Evolutionary conservation across 2,888 invertebrate species (phyloP), one percentile per base, ranked within the genome.

Genomic region (Nomada fucata): DNA sequence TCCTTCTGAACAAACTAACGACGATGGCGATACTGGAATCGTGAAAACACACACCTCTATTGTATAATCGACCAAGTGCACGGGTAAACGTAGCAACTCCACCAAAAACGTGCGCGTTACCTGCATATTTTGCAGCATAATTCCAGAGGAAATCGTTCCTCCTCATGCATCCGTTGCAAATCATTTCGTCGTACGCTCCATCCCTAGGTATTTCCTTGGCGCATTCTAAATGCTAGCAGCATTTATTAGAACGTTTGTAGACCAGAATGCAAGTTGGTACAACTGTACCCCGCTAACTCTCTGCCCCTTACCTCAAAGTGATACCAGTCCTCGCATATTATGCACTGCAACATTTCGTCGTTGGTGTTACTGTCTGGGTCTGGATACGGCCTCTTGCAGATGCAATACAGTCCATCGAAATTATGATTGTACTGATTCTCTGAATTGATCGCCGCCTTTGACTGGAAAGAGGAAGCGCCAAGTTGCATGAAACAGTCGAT

Each of bases 281-380:
- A 36, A 36, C 7, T 36, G 36, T 7, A 7, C 7, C 7, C 36
- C 7, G 36, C 7, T 36, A 36, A 36, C 36, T 36, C 7, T 7
- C 36, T 29, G 29, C 29, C 7, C 36, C 15, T 47, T 92, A 96
- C 96, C 93, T 95, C 94, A 42, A 96, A 95, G 94, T 99, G 99
- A 90, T 96, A 98, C 99, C 99, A 99, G 94, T 99, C 99, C 93
- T 99, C 99, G 94, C 99, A 99, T 72, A 99, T 94, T 61, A 97
- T 95, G 92, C 99, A 99, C 92, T 99, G 99, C 67, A 99, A 96
- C 99, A 99, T 99, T 89, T 97, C 97, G 94, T 98, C 98, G 72
- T 97, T 97, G 53, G 95, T 94, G 5, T 95, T 95, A 91, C 96
- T 96, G 13, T 98, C 98, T 0, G 97, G 97, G 94, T 99, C 99